Base-by-base conservation (phyloP, 1,140 invertebrate genomes). In the Antheraea mylitta region DNA sequence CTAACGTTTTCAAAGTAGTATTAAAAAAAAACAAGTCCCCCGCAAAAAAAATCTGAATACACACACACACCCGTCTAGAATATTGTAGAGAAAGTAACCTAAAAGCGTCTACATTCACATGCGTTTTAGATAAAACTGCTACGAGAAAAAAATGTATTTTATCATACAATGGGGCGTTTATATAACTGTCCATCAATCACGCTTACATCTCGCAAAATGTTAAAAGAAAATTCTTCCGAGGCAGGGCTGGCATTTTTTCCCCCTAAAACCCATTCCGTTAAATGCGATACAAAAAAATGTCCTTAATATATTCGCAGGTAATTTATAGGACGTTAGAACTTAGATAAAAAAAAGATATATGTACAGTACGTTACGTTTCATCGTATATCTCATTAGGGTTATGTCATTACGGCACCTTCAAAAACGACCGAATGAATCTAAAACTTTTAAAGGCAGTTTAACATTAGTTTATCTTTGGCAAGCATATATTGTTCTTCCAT, bases 121-220 rank as follows among this genome's bases (percentile, higher is more conserved):
- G 63, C 68, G 63, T 64, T 64, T 64, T 64, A 64, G 63, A 65
- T 69, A 69, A 60, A 69, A 65, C 62, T 48, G 10, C 36, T 36
- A 64, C 36, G 11, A 36, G 6, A 66, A 70, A 69, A 68, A 60
- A 64, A 64, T 53, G 63, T 60, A 69, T 70, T 68, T 73, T 70
- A 67, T 73, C 61, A 64, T 58, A 68, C 69, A 70, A 70, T 67
- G 58, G 69, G 58, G 36, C 72, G 68, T 67, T 73, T 73, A 70
- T 67, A 61, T 70, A 42, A 42, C 66, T 65, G 72, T 74, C 58
- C 66, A 74, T 74, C 72, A 74, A 74, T 74, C 72, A 74, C 62
- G 65, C 67, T 66, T 61, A 61, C 64, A 61, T 58, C 36, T 22
- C 64, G 38, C 38, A 66, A 61, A 66, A 58, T 30, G 64, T 70